Conservation (phyloP, 2,888 invertebrate species). For the Amphiduros pacificus region DNA sequence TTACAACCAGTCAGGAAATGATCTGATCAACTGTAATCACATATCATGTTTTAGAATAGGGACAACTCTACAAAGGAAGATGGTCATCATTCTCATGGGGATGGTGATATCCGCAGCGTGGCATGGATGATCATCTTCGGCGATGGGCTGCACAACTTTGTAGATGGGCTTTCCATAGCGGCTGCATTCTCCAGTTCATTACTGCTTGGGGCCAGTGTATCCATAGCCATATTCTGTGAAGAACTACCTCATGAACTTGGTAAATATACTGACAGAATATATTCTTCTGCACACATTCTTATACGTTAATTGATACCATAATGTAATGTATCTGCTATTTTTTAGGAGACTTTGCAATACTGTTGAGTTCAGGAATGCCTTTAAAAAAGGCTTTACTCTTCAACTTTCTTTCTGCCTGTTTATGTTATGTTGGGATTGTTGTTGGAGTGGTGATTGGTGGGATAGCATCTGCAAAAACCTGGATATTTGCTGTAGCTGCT, state of each 20-base stretch:
- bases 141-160: conserved; percentile 68
- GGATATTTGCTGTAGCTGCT: conserved; percentile 66
- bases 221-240: conserved; percentile 66
- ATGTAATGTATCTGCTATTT: too few relatives aligned
- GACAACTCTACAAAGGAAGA: too few relatives aligned
- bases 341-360: conserved; percentile 67
- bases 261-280: too few relatives aligned
- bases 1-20: too few relatives aligned
- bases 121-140: conserved; percentile 70
- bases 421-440: conserved; percentile 64
- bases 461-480: conserved; percentile 59
- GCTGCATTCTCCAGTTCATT: conserved; percentile 65
- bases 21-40: too few relatives aligned
- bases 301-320: too few relatives aligned
- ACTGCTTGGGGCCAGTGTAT: conserved; percentile 65
- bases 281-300: too few relatives aligned
- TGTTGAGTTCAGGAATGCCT: conserved; percentile 66
- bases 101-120: conserved; percentile 54
- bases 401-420: conserved; percentile 66
- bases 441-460: conserved; percentile 64
- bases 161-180: conserved; percentile 67
- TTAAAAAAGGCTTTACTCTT: conserved; percentile 65
- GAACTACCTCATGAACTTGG: conserved; percentile 69
- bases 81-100: too few relatives aligned
- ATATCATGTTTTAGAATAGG: too few relatives aligned